Conservation (phyloP, 2,888 invertebrate species). For the Zelleria hepariella region DNA sequence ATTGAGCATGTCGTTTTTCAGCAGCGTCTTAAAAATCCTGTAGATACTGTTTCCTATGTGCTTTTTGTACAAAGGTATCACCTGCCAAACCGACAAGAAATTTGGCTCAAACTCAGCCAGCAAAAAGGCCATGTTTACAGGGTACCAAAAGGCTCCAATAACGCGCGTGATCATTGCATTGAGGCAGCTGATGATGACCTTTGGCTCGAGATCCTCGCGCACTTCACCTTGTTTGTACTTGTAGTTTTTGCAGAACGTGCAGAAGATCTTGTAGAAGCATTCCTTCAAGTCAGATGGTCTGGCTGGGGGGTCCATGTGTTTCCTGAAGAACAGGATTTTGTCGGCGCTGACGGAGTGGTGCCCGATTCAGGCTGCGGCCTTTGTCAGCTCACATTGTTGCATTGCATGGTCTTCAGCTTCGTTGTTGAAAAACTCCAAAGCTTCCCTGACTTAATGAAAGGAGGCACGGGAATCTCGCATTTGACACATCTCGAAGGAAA, state of each 20-base stretch:
- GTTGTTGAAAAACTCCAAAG: neutral
- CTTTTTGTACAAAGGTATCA: too few species aligned
- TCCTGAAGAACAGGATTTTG: constrained; percentile 1
- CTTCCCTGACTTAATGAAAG: neutral
- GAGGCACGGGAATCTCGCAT: too few species aligned
- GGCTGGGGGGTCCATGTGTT: neutral
- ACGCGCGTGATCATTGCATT: neutral
- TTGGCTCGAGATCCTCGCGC: neutral
- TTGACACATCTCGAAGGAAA: too few species aligned
- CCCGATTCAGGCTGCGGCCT: neutral
- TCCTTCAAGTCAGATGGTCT: neutral
- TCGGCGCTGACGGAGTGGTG: neutral
- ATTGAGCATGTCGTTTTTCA: neutral
- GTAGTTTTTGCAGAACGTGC: neutral
- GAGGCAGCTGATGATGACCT: neutral
- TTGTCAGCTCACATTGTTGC: neutral
- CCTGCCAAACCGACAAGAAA: neutral
- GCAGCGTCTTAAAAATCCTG: neutral
- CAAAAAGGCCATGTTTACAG: neutral
- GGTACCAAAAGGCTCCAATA: neutral
- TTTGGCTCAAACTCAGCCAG: neutral
- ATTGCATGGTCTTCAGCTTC: neutral
- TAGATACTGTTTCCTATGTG: neutral
- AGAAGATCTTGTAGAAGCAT: neutral
- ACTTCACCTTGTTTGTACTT: neutral